A percentile compares a stretch with the other conserved stretches of the same genome.
These are phyloP conservation scores for Linnaemya vulpina DNA, from an alignment of 2,888 invertebrate species.

Conservation along the genomic window DNA sequence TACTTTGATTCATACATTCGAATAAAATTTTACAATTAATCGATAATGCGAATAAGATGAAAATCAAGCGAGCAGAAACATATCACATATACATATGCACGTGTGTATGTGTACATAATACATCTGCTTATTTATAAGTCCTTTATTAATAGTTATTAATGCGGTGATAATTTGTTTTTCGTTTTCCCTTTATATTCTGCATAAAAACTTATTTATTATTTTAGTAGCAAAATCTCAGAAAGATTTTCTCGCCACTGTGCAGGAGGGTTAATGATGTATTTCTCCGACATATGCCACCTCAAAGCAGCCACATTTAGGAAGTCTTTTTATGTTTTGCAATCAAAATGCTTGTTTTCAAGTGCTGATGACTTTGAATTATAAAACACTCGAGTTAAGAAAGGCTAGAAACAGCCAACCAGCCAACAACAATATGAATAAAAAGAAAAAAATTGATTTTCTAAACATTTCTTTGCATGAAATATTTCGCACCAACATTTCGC, in stretches of 20 bases:
- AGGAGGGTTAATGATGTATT: conserved; percentile 19
- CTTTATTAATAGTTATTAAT: no score
- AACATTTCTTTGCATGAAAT: neutral
- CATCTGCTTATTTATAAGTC: no score
- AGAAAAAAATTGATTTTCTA: conserved; percentile 60
- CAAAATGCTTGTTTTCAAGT: conserved; percentile 49
- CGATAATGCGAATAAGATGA: no score
- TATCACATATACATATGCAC: no score
- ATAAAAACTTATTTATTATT: no score
- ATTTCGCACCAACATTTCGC: neutral
- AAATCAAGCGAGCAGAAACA: no score
- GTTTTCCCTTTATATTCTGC: no score
- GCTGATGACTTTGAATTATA: conserved; percentile 61
- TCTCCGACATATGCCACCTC: neutral
- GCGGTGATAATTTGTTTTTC: no score
- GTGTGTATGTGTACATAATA: no score
- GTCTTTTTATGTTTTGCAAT: conserved; percentile 57
- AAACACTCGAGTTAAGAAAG: conserved; percentile 31
- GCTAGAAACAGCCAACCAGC: conserved; percentile 40
- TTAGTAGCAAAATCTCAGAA: neutral
- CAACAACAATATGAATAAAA: conserved; percentile 43
- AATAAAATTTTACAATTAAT: no score
- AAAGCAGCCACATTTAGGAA: conserved; percentile 21
- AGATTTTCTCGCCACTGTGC: conserved; percentile 38
- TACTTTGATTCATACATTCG: no score